Percentiles rank a stretch among this genome's conserved stretches.
phyloP scores from a whole-genome alignment of 2,888 invertebrate genomes.

The Podabrus alpinus region DNA sequence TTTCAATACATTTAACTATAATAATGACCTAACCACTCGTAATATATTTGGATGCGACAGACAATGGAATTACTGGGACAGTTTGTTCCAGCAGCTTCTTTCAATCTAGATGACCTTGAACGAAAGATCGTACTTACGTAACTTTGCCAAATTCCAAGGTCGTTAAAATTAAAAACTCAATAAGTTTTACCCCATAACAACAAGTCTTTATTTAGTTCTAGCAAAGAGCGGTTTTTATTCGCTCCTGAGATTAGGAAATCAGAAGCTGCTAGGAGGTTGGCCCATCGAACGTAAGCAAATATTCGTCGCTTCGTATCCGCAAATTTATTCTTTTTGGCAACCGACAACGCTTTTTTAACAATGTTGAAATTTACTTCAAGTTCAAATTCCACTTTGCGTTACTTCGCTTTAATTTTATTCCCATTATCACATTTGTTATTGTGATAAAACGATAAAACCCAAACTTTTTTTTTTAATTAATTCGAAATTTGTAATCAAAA shows the following conservation, averaged over 20 bases:
- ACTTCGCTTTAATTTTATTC: neutral
- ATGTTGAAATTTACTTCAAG: neutral
- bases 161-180: conserved; percentile 21
- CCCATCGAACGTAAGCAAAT: neutral
- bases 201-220: neutral
- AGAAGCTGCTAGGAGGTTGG: conserved; percentile 35
- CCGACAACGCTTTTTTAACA: neutral
- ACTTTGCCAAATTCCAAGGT: conserved; percentile 45
- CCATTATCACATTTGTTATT: neutral
- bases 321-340: neutral
- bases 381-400: neutral
- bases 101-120: conserved; percentile 43
- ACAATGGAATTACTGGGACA: conserved; percentile 20
- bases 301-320: neutral
- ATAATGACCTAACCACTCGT: neutral
- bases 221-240: conserved; percentile 14
- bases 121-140: conserved; percentile 41
- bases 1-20: neutral
- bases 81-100: conserved; percentile 25
- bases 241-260: conserved; percentile 45
- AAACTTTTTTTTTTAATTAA: neutral
- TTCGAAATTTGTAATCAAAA: neutral
- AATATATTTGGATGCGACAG: conserved; percentile 11
- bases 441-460: neutral
- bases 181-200: neutral